Percentiles rank a stretch among this genome's conserved stretches.
Evolutionary conservation across 2,797 vertebrate species (phyloP).

Genomic region (Falco biarmicus): DNA sequence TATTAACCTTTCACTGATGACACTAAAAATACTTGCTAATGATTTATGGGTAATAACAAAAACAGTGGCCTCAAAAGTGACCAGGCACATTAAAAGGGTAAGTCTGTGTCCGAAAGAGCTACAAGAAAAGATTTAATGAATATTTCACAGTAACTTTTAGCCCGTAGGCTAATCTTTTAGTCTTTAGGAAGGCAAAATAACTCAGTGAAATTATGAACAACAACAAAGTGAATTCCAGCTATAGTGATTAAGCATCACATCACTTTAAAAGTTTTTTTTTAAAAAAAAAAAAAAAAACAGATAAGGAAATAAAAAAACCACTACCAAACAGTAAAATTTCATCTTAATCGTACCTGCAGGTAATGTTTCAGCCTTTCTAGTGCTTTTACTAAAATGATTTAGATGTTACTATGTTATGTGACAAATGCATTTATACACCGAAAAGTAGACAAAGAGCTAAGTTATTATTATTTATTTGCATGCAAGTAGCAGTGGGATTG

Average conservation of each 20-base stretch:
- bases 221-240: not conserved
- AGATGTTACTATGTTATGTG: not conserved
- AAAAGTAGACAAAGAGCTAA: not conserved
- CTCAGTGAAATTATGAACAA: not conserved
- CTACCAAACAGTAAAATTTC: not conserved
- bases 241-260: not conserved
- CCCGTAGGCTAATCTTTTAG: not conserved
- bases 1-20: slow-evolving; percentile 71
- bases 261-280: not conserved
- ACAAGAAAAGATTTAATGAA: slow-evolving; percentile 49
- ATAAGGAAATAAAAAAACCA: not conserved
- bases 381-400: slow-evolving; percentile 44
- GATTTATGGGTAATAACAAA: slow-evolving; percentile 67
- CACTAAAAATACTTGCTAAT: slow-evolving; percentile 70
- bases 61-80: slow-evolving; percentile 58
- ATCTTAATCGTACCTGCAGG: not conserved
- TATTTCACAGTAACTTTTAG: slow-evolving; percentile 11
- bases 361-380: slow-evolving; percentile 7
- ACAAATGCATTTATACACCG: not conserved
- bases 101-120: slow-evolving; percentile 21
- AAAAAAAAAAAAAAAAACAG: not conserved
- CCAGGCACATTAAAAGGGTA: slow-evolving; percentile 51
- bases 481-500: slow-evolving; percentile 31
- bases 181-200: not conserved
- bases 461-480: slow-evolving; percentile 53